Conservation (phyloP, 1,140 invertebrate species). For the Brachionus sp. region DNA sequence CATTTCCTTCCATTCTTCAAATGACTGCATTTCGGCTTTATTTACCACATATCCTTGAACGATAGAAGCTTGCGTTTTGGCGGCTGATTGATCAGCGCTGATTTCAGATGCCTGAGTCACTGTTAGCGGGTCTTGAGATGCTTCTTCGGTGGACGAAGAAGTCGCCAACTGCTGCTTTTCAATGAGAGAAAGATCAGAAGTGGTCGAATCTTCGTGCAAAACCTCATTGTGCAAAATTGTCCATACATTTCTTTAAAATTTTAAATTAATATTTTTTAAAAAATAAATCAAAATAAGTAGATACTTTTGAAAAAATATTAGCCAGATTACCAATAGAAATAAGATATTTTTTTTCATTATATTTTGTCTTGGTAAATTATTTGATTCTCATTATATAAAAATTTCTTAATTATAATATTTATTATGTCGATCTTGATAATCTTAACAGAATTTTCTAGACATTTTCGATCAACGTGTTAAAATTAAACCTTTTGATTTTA, state of each 20-base stretch:
- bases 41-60: conserved; percentile 5
- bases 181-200: background rate
- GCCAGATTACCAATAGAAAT: background rate
- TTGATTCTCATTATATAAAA: background rate
- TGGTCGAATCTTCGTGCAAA: background rate
- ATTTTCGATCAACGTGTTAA: background rate
- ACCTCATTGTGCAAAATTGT: conserved; percentile 18
- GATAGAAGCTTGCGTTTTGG: background rate
- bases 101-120: background rate
- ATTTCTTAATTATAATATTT: background rate
- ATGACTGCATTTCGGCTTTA: conserved; percentile 37
- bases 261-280: background rate
- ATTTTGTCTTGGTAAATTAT: background rate
- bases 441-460: background rate
- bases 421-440: background rate
- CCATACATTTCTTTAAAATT: background rate
- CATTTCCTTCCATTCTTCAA: conserved; percentile 45
- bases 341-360: background rate
- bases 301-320: background rate
- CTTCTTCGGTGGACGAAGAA: background rate
- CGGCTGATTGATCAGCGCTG: background rate
- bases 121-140: background rate
- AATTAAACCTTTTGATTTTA: background rate
- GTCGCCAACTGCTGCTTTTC: background rate
- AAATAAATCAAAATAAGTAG: background rate